Conservation (phyloP, 2,113 vertebrate species). For the Noturus placidus region DNA sequence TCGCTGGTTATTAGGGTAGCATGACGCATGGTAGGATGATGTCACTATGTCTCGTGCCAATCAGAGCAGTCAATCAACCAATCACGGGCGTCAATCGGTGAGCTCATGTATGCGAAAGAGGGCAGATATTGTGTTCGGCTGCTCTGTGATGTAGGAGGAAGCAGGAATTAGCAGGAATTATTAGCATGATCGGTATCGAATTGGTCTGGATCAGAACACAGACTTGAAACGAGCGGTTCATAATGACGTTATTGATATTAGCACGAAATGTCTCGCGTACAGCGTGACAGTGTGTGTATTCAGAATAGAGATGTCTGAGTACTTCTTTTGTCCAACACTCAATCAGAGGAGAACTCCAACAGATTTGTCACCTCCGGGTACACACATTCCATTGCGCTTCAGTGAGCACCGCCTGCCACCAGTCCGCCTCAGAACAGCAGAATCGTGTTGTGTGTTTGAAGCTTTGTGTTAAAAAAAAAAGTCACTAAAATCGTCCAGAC, state of each 20-base stretch:
- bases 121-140: not conserved
- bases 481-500: not conserved
- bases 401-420: not conserved
- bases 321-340: not conserved
- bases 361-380: not conserved
- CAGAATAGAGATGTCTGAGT: not conserved
- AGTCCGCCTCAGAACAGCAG: not conserved
- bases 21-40: no score
- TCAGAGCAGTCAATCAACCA: not conserved
- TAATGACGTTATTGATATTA: not conserved
- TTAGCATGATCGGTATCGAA: not conserved
- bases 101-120: not conserved
- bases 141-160: not conserved
- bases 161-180: not conserved
- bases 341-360: not conserved
- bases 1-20: not conserved
- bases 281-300: not conserved
- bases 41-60: not conserved
- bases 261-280: not conserved
- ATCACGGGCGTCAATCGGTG: not conserved
- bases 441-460: not conserved
- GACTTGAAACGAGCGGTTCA: not conserved
- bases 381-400: not conserved
- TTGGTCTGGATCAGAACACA: no score
- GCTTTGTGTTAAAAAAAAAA: not conserved